phyloP scores from a whole-genome alignment of 2,888 invertebrate genomes.

The Sphaeridia pumilis region DNA sequence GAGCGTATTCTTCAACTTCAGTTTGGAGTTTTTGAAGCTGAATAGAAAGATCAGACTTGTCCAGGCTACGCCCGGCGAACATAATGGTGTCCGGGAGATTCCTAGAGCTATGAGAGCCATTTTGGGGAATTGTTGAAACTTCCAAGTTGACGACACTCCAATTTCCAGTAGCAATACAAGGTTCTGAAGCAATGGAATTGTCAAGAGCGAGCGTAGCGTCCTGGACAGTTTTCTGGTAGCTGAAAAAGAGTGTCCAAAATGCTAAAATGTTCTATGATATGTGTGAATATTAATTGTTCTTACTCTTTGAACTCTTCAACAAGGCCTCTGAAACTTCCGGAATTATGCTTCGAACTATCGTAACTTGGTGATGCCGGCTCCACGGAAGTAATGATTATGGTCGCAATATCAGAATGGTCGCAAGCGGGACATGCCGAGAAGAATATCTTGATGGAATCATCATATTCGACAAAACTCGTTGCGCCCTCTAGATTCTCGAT shows the following conservation, averaged over 20 bases:
- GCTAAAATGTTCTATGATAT: background rate
- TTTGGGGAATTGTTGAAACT: background rate
- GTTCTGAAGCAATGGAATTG: slow-evolving; percentile 10
- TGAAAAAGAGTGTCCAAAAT: slow-evolving; percentile 3
- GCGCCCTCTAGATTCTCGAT: too few species aligned
- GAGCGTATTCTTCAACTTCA: background rate
- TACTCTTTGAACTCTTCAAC: slow-evolving; percentile 15
- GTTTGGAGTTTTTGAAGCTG: background rate
- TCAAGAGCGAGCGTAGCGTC: slow-evolving; percentile 10
- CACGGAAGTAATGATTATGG: background rate
- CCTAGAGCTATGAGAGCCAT: too few species aligned
- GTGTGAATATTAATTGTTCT: background rate
- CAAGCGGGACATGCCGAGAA: too few species aligned
- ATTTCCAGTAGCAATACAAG: slow-evolving; percentile 20
- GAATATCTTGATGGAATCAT: too few species aligned
- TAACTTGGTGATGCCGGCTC: slow-evolving; percentile 20
- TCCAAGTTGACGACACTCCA: too few species aligned
- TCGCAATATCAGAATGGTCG: too few species aligned
- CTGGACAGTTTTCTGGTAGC: slow-evolving; percentile 17
- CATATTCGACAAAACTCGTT: too few species aligned
- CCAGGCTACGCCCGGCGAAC: background rate
- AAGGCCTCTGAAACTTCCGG: slow-evolving; percentile 16
- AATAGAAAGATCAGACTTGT: background rate
- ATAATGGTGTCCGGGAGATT: too few species aligned
- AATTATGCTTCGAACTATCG: slow-evolving; percentile 15